Evolutionary conservation across 2,888 invertebrate species (phyloP).

Genomic region (Carcina quercana): DNA sequence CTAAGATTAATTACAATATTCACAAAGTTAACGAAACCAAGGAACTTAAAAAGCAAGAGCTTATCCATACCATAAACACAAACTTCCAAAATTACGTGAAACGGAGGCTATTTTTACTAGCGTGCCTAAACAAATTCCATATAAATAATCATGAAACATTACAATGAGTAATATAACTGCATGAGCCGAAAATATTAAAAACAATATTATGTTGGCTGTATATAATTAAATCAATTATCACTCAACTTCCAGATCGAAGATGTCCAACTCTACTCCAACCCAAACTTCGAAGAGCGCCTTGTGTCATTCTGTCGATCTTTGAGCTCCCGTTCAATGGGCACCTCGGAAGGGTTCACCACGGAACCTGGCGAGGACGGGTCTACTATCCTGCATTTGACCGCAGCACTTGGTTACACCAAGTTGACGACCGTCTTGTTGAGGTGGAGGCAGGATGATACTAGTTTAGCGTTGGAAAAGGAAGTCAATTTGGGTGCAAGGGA

Average conservation of each 20-base stretch:
- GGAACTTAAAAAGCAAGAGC: no score
- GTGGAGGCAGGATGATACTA: constrained; percentile 93
- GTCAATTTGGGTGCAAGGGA: constrained; percentile 94
- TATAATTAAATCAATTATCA: no score
- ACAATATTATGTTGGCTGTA: no score
- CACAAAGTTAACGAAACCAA: no score
- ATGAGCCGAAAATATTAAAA: no score
- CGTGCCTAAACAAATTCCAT: no score
- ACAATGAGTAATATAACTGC: no score
- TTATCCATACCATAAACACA: no score
- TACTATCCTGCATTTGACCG: constrained; percentile 91
- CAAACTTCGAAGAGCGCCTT: constrained; percentile 89
- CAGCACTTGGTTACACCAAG: constrained; percentile 91
- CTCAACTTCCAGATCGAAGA: constrained; percentile 75
- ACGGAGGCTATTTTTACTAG: no score
- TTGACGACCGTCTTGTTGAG: constrained; percentile 88
- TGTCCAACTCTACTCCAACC: constrained; percentile 76
- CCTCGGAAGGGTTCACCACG: constrained; percentile 73
- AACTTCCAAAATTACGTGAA: no score
- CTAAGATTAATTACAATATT: no score
- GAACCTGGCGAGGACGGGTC: constrained; percentile 69
- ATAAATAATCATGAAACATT: no score
- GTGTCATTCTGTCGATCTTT: constrained; percentile 88
- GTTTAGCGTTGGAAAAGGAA: constrained; percentile 90
- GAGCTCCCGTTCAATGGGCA: constrained; percentile 64